Conservation (phyloP, 2,113 vertebrate species). For the Centropus bengalensis region DNA sequence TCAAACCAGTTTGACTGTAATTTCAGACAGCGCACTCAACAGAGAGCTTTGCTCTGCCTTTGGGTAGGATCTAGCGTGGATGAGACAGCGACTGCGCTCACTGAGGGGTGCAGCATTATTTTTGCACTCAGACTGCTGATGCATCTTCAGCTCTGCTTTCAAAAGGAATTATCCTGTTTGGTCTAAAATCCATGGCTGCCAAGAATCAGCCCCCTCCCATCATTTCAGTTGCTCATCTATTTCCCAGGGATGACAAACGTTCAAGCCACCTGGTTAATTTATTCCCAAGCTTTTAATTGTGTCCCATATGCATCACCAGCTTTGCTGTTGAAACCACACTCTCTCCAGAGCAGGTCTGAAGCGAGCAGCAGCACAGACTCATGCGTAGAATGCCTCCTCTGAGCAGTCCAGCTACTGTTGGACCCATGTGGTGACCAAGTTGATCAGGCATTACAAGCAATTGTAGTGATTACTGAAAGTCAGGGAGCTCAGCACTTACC, state of each 20-base stretch:
- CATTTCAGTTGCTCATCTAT: neutral
- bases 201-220: neutral
- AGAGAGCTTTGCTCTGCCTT: neutral
- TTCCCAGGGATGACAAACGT: neutral
- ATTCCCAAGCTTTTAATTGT: neutral
- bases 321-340: neutral
- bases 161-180: neutral
- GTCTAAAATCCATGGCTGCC: neutral
- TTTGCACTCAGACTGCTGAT: neutral
- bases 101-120: neutral
- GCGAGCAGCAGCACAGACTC: neutral
- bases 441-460: neutral
- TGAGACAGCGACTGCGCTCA: neutral
- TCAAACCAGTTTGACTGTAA: neutral
- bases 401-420: neutral
- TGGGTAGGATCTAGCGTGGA: neutral
- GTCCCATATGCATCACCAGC: neutral
- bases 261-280: neutral
- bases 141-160: neutral
- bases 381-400: neutral
- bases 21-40: neutral
- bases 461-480: neutral
- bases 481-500: neutral
- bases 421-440: neutral
- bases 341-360: neutral